Conservation (phyloP, 2,888 invertebrate species). For the Heliconius ethilla region DNA sequence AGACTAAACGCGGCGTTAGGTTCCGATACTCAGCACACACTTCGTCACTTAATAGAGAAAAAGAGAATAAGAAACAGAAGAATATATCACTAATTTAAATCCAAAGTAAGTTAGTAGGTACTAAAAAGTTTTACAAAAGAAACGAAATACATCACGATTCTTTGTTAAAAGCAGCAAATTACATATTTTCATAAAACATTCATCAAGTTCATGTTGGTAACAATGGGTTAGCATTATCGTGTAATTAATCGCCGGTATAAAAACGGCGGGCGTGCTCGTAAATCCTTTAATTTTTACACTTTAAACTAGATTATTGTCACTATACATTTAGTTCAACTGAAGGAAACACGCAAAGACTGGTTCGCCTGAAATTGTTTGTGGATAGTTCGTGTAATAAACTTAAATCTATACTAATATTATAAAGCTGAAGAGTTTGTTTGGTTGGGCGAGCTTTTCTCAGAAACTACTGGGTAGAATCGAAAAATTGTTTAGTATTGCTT, state of each 20-base stretch:
- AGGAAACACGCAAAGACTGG: slow-evolving; percentile 37
- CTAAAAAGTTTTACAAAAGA: background rate
- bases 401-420: background rate
- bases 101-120: background rate
- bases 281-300: slow-evolving; percentile 46
- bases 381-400: slow-evolving; percentile 25
- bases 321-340: slow-evolving; percentile 36
- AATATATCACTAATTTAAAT: background rate
- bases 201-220: slow-evolving; percentile 35
- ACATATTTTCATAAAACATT: slow-evolving; percentile 32
- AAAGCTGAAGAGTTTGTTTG: background rate
- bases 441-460: background rate
- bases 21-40: too few species aligned
- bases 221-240: slow-evolving; percentile 44
- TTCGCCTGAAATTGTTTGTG: slow-evolving; percentile 7
- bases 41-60: too few species aligned
- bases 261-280: slow-evolving; percentile 39
- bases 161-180: slow-evolving; percentile 8
- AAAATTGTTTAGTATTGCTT: background rate
- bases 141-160: background rate
- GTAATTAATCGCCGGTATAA: slow-evolving; percentile 45
- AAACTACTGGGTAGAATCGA: background rate
- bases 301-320: slow-evolving; percentile 47
- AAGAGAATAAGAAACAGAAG: too few species aligned
- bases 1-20: too few species aligned